Evolutionary conservation across 53 echinoderm and acorn worm species (phyloP), one percentile per base, ranked within the genome.

Genomic region (Apostichopus leukothele): DNA sequence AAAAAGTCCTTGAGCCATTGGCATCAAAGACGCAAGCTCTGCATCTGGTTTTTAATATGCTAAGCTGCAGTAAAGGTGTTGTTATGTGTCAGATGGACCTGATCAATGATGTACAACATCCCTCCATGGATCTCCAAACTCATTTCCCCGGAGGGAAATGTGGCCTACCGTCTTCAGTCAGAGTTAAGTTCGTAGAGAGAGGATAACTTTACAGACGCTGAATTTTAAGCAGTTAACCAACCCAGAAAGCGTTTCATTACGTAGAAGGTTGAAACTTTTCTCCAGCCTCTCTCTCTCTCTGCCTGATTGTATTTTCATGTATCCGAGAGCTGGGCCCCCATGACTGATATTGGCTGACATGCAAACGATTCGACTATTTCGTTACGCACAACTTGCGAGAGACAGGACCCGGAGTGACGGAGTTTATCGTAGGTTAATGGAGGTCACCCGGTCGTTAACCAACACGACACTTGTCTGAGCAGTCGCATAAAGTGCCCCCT

Each of bases 331-430:
- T 54, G 59, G 59, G 81, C 55, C 81, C 81, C 81, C 81, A 81
- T 81, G 81, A 81, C 81, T 81, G 81, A 81, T 81, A 81, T 81
- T 81, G 59, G 54, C 81, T 81, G 81, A 81, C 81, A 81, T 81
- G 81, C 81, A 81, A 81, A 81, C 51, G 81, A 20, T 81, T 81
- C 55, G n/a, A 9, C 81, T 55, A 81, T 81, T 81, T 3, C 23
- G 81, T 81, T 54, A 81, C 21, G 81, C 81, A 81, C 59, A 57
- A 57, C 81, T 81, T 21, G 18, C 59, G 23, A 79, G 23, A 55
- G 55, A 81, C 71, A 18, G 71, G 39, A n/a, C 71, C 18, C 13
- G 71, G 18, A 71, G 81, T 14, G 55, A 81, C 53, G 4, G 81
- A 16, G 19, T 81, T 81, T 54, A 21, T 59, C 25, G 54, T 19